Conservation (phyloP, 2,113 vertebrate species). For the Podarcis cretensis region DNA sequence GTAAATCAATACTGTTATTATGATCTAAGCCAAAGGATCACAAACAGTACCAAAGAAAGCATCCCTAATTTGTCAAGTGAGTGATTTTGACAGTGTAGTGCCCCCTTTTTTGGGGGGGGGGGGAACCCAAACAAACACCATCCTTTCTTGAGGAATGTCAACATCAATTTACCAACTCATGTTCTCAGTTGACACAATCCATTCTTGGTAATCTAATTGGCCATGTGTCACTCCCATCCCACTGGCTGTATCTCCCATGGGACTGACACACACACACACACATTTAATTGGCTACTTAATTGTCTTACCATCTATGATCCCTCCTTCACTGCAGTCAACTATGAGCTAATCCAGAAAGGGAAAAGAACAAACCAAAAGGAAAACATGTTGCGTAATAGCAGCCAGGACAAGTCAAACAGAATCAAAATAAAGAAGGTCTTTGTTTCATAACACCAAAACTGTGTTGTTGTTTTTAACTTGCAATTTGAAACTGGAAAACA, state of each 20-base stretch:
- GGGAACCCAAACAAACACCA: no score
- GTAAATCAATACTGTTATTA: no score
- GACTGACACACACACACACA: neutral
- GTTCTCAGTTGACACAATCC: neutral
- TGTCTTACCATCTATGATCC: neutral
- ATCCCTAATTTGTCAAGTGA: no score
- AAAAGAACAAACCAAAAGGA: neutral
- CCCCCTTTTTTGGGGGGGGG: no score
- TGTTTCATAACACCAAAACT: constrained; percentile 3
- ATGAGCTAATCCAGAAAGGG: neutral
- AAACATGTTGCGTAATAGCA: neutral
- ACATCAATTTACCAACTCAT: neutral
- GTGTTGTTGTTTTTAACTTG: neutral
- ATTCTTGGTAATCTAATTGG: neutral
- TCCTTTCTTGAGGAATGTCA: neutral
- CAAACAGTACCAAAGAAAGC: no score
- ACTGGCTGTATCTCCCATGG: neutral
- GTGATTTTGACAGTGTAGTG: neutral
- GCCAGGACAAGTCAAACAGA: neutral
- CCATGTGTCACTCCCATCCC: neutral
- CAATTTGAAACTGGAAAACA: neutral
- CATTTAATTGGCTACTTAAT: neutral
- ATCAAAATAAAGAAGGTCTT: neutral
- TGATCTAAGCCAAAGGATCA: no score
- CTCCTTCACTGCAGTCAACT: neutral